Base-by-base conservation (phyloP, 92 coral and sea anemone genomes). In the Siderastrea radians region DNA sequence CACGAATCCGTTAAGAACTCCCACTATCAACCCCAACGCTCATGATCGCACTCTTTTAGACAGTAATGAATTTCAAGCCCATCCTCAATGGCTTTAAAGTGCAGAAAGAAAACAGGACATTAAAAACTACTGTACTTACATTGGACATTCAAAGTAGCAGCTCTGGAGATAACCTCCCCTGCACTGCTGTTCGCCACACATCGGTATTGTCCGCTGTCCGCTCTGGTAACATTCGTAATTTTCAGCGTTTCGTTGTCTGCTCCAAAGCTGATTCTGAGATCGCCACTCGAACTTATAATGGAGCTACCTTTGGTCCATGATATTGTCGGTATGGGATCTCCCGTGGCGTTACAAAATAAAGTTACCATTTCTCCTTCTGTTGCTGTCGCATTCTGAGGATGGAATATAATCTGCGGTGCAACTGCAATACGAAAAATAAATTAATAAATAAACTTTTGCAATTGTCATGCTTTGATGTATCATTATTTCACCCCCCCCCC, bases 301-400 rank as follows among this genome's bases (percentile, higher is more conserved):
- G 45, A 6, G 16, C 89, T 84, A 77, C 79, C 64, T 78, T 43
- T 88, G 14, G 10, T 47, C 96, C 96, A 93, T 9, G 62, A 60
- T 46, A 93, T 74, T 19, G 84, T 48, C 8, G 93, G 86, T 14
- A 43, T 75, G 2, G 94, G 89, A 63, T 87, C 78, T 26, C 94
- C 94, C 14, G 65, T 75, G 26, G 77, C 85, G 13, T 71, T 75
- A 62, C 95, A 92, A 0, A 12, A 43, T 5, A 92, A 74, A 44
- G 67, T 74, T 9, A 70, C 88, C 66, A 43, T 48, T 1, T 85
- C 57, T 0, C 82, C 77, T 70, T 92, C 95, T 49, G 69, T 74
- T 12, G 7, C 49, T 10, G 93, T 68, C 1, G 10, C 53, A 67
- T 43, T 69, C n/a, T 0, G 19, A 7, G 90, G 92, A 72, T 54